phyloP scores from a whole-genome alignment of 1,140 invertebrate genomes.

The Homalodisca vitripennis region DNA sequence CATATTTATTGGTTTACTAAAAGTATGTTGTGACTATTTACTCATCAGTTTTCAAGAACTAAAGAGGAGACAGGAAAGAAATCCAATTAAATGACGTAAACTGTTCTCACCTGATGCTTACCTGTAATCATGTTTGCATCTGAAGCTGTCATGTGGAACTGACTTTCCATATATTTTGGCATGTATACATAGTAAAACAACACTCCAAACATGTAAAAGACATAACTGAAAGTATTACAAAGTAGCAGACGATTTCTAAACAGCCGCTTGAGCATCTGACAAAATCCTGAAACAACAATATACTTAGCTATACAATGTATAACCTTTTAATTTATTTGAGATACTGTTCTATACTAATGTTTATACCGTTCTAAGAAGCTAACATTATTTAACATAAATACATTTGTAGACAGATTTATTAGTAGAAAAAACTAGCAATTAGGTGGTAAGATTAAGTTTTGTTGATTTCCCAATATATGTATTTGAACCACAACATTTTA shows the following conservation, averaged over 20 bases:
- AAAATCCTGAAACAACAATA: constrained; percentile 43
- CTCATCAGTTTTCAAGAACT: no score
- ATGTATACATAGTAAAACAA: constrained; percentile 42
- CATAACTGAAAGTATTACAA: constrained; percentile 38
- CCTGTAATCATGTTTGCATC: constrained; percentile 41
- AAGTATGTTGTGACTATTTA: no score
- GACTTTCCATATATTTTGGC: constrained; percentile 44
- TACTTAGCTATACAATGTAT: background rate
- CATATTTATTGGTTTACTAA: no score
- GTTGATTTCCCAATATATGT: no score
- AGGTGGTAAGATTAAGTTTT: no score
- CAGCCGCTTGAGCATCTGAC: constrained; percentile 33
- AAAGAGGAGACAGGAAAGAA: no score
- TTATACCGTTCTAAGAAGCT: background rate
- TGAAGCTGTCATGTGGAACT: constrained; percentile 41
- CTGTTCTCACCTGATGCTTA: constrained; percentile 22
- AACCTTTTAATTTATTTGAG: background rate
- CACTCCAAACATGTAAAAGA: constrained; percentile 40
- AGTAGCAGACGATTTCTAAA: constrained; percentile 39
- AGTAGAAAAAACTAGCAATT: no score
- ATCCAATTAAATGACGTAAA: no score
- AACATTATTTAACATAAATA: background rate
- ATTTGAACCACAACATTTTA: no score
- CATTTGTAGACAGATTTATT: no score
- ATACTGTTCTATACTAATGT: background rate